phyloP scores from a whole-genome alignment of 2,888 invertebrate genomes.

The Ecliptopera silaceata region DNA sequence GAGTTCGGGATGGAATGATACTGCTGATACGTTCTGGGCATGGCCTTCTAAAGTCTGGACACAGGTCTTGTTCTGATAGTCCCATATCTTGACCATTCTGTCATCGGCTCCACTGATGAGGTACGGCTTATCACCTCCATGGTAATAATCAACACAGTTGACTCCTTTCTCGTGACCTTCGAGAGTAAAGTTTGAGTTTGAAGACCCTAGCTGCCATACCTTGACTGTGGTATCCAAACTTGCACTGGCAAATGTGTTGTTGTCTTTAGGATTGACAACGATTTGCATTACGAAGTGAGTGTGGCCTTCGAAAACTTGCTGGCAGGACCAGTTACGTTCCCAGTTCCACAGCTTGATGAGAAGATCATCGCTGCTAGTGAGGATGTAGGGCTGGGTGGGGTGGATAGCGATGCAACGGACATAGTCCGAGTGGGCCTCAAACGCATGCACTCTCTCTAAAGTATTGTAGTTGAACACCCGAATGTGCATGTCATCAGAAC shows the following conservation, averaged over 20 bases:
- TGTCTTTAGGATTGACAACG: slow-evolving; percentile 99
- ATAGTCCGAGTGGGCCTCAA: slow-evolving; percentile 99
- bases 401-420: slow-evolving; percentile 98
- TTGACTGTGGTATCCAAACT: slow-evolving; percentile 98
- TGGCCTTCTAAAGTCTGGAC: slow-evolving; percentile 99
- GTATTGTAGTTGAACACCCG: slow-evolving; percentile 99
- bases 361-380: slow-evolving; percentile 99
- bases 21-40: slow-evolving; percentile 97
- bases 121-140: slow-evolving; percentile 99
- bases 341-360: slow-evolving; percentile 99
- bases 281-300: slow-evolving; percentile 99
- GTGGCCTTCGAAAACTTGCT: slow-evolving; percentile 99
- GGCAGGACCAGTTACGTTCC: slow-evolving; percentile 99
- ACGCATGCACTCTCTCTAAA: slow-evolving; percentile 96
- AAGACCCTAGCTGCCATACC: slow-evolving; percentile 99
- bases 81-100: slow-evolving; percentile 99
- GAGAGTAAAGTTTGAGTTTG: slow-evolving; percentile 98
- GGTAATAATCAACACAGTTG: slow-evolving; percentile 99
- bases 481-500: slow-evolving; percentile 98
- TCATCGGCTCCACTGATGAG: slow-evolving; percentile 99
- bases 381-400: slow-evolving; percentile 97
- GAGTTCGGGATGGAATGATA: slow-evolving; percentile 98
- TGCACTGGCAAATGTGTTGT: slow-evolving; percentile 99
- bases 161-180: slow-evolving; percentile 99
- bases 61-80: slow-evolving; percentile 99